Conservation (phyloP, 1,140 invertebrate genomes). For the Muscidifurax raptorellus region DNA sequence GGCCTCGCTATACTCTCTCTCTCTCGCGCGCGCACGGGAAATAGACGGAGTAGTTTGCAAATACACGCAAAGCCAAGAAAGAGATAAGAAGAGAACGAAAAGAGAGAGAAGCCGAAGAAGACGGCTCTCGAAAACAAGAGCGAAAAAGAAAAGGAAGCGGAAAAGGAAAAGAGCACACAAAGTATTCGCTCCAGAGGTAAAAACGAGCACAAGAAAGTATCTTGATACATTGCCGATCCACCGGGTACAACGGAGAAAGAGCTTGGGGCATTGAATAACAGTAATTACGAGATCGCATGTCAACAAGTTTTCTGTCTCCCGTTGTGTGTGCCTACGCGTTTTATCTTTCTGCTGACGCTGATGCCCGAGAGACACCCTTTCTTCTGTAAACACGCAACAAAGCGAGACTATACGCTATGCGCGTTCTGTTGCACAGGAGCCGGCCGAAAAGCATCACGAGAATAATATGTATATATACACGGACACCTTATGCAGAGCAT, state of each 20-base stretch:
- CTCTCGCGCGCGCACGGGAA: slow-evolving; percentile 6
- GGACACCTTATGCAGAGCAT: neutral
- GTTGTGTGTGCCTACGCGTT: neutral
- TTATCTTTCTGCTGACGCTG: slow-evolving; percentile 6
- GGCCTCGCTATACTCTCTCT: too few relatives aligned
- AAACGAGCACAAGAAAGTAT: slow-evolving; percentile 2
- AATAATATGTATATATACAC: neutral
- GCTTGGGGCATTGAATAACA: slow-evolving; percentile 31
- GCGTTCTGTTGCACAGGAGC: neutral
- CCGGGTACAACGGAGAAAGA: neutral
- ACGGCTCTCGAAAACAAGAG: neutral
- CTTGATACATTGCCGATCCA: slow-evolving; percentile 6
- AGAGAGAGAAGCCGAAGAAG: neutral
- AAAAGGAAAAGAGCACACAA: slow-evolving; percentile 26
- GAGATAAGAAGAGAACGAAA: neutral
- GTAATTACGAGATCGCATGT: slow-evolving; percentile 52
- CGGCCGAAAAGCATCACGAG: neutral
- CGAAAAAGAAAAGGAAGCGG: neutral
- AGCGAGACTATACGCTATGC: neutral
- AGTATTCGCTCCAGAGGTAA: neutral
- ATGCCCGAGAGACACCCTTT: neutral
- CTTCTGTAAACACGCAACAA: slow-evolving; percentile 42
- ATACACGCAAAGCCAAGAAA: neutral
- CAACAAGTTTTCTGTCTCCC: slow-evolving; percentile 45
- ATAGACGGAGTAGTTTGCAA: neutral